These are phyloP conservation scores for Thunnus maccoyii DNA, from an alignment of 2,113 vertebrate genomes.

Conservation along the genomic window DNA sequence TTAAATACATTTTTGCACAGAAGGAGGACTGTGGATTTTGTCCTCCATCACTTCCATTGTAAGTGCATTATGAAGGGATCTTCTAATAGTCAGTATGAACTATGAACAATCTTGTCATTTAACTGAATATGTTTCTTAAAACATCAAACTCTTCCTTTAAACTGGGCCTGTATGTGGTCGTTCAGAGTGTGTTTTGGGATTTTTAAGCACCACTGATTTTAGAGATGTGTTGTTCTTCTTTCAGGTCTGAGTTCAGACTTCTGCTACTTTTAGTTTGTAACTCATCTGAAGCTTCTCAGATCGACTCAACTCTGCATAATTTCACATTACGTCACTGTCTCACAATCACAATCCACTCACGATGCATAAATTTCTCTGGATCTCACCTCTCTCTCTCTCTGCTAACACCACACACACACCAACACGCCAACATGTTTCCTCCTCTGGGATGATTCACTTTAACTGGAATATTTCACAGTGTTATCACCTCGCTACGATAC, in stretches of 20 bases:
- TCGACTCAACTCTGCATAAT: conserved; percentile 9
- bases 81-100: too few relatives aligned
- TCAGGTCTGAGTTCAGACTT: background rate
- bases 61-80: too few relatives aligned
- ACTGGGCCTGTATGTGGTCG: too few relatives aligned
- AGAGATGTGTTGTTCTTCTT: too few relatives aligned
- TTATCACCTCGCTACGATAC: background rate
- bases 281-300: background rate
- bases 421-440: background rate
- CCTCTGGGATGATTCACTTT: background rate
- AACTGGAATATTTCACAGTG: conserved; percentile 1
- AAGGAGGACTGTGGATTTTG: too few relatives aligned
- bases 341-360: background rate
- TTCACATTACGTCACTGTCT: conserved; percentile 13
- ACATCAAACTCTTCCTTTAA: too few relatives aligned
- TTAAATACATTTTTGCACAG: too few relatives aligned
- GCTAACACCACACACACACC: background rate
- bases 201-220: too few relatives aligned
- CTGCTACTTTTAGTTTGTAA: background rate
- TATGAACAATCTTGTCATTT: too few relatives aligned
- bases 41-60: too few relatives aligned
- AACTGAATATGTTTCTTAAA: too few relatives aligned
- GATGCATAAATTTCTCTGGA: background rate
- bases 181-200: too few relatives aligned
- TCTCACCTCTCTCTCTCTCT: background rate